These are phyloP conservation scores for Eulemur mongoz DNA, from an alignment of 2,797 vertebrate species.

Conservation along the genomic window DNA sequence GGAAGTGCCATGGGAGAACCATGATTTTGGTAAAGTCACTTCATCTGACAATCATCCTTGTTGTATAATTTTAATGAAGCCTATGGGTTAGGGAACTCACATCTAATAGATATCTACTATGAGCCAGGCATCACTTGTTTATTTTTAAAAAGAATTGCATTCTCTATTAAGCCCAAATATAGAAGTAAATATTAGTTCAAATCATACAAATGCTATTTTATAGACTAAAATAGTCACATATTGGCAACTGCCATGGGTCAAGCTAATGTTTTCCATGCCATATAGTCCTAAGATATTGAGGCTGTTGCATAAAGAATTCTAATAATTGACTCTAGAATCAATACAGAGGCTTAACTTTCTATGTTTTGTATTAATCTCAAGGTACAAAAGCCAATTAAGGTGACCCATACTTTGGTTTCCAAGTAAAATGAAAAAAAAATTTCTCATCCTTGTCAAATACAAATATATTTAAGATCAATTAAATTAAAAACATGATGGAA, in stretches of 20 bases:
- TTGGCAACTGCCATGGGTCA: background rate
- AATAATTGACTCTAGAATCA: background rate
- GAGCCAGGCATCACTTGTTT: background rate
- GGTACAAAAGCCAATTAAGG: background rate
- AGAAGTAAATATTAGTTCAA: background rate
- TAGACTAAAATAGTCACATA: slow-evolving; percentile 27
- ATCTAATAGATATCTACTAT: background rate
- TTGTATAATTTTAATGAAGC: background rate
- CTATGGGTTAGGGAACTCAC: background rate
- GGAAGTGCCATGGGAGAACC: background rate
- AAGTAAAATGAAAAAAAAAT: background rate
- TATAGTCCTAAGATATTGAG: background rate
- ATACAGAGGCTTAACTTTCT: background rate
- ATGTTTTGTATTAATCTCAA: background rate
- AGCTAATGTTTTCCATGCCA: background rate
- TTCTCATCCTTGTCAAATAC: background rate
- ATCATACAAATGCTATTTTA: background rate
- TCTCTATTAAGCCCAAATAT: background rate
- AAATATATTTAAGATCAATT: background rate
- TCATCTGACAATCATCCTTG: slow-evolving; percentile 1
- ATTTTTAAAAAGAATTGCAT: background rate
- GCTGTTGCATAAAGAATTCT: background rate
- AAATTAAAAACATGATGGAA: background rate
- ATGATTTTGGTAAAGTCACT: background rate
- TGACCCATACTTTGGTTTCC: slow-evolving; percentile 1